Base-by-base conservation (phyloP, 2,888 invertebrate genomes). In the Epirrhoe alternata region DNA sequence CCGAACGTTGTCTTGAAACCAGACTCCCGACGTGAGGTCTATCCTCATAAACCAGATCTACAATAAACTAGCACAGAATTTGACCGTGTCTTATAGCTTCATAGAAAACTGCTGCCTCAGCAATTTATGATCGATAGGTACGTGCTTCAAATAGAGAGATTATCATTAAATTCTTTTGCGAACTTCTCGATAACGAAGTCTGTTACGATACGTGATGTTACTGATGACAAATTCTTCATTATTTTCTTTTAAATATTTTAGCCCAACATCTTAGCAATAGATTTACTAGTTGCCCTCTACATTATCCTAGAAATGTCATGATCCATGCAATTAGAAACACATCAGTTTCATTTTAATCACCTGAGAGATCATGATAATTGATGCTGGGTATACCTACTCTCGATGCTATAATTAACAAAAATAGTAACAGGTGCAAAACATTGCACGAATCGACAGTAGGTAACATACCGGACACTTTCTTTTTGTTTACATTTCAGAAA, bases 91-190 rank as follows among this genome's bases (percentile, higher is more conserved):
- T 50, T 66, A 64, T 62, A 61, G 38, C 54, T 35, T 55, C 14
- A 54, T 5, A 16, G 6, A 45, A 71, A 67, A 64, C 59, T 66
- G 75, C 74, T 66, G 33, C 65, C 61, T 71, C 76, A 71, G 77
- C 76, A 50, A 51, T 65, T 66, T 60, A 38, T 51, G 31, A 52
- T 42, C 42, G 70, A 63, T 45, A 68, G 7, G 62, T 68, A 84
- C 84, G 84, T 84, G 84, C 73, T 63, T 60, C 60, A 55, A 68
- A 61, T 47, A 17, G 51, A 56, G 16, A 51, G 49, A 49, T 60
- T 50, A 58, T 49, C 14, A 17, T 67, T 66, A 61, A 69, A 73
- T 75, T 70, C 62, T 73, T 75, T 74, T 73, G 70, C 77, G 74
- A 73, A 77, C 66, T 30, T 30, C 30, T 62, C 63, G 60, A 57